A percentile compares a stretch with the other conserved stretches of the same genome.
phyloP scores from a whole-genome alignment of 2,113 vertebrate genomes.

The Elachura formosa region DNA sequence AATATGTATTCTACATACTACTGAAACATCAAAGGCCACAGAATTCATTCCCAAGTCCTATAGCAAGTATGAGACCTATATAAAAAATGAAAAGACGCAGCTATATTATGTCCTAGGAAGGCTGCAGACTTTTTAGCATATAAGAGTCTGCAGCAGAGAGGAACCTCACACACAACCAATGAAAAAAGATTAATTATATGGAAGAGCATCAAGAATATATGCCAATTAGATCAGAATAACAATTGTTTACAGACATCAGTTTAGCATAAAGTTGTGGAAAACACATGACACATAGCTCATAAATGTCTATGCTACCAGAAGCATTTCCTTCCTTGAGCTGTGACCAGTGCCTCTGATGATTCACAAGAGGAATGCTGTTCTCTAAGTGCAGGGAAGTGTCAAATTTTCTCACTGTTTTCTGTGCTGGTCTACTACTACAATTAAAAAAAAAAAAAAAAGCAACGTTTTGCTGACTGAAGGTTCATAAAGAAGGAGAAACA shows the following conservation, averaged over 20 bases:
- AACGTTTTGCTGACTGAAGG: background rate
- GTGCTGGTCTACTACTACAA: background rate
- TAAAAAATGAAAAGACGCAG: background rate
- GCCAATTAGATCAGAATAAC: background rate
- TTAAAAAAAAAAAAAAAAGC: too few species aligned
- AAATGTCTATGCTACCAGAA: background rate
- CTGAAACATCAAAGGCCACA: background rate
- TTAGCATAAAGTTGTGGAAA: background rate
- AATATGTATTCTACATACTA: background rate
- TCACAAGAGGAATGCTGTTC: background rate
- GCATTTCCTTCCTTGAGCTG: background rate
- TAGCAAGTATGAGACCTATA: background rate
- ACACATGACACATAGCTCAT: background rate
- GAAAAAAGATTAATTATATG: background rate
- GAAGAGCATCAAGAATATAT: background rate
- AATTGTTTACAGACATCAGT: background rate
- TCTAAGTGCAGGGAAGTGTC: background rate
- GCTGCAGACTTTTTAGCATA: background rate
- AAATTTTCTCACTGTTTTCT: background rate
- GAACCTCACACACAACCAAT: background rate
- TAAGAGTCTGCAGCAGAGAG: background rate
- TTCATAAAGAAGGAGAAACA: background rate
- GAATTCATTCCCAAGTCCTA: background rate
- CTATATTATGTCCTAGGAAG: background rate
- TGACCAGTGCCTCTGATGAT: background rate